A percentile compares a stretch with the other conserved stretches of the same genome.
Conservation (phyloP, 2,888 invertebrate genomes). For the Ophraella communa region DNA sequence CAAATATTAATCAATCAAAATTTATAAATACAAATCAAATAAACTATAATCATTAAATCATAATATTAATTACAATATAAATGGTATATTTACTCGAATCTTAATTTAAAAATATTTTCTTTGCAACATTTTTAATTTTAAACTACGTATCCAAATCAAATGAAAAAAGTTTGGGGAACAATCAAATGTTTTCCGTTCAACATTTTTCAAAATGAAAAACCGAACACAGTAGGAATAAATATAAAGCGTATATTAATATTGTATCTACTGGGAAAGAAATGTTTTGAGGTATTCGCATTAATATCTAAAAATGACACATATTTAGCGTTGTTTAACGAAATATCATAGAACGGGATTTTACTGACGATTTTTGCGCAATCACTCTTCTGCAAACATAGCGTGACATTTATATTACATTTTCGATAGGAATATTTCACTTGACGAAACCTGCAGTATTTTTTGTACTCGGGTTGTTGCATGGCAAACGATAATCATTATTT, state of each 20-base stretch:
- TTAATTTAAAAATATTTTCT: too few species aligned
- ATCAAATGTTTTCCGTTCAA: not conserved
- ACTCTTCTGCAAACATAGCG: not conserved
- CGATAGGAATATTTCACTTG: not conserved
- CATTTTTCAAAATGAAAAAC: not conserved
- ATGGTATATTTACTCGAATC: too few species aligned
- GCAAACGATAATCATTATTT: not conserved
- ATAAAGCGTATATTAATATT: not conserved
- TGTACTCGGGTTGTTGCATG: not conserved
- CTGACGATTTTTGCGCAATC: not conserved
- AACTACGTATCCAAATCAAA: not conserved
- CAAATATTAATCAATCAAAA: too few species aligned
- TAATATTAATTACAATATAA: too few species aligned
- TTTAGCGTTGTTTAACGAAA: not conserved
- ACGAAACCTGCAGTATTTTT: constrained; percentile 5
- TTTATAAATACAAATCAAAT: too few species aligned
- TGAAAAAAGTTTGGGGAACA: not conserved
- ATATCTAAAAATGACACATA: not conserved
- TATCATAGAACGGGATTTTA: not conserved
- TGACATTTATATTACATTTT: constrained; percentile 5
- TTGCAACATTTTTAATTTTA: too few species aligned
- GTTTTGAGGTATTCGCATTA: not conserved
- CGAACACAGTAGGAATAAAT: not conserved
- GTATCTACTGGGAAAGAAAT: not conserved
- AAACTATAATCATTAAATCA: too few species aligned